phyloP scores from a whole-genome alignment of 2,888 invertebrate genomes.

The Polyommatus iphigenia region DNA sequence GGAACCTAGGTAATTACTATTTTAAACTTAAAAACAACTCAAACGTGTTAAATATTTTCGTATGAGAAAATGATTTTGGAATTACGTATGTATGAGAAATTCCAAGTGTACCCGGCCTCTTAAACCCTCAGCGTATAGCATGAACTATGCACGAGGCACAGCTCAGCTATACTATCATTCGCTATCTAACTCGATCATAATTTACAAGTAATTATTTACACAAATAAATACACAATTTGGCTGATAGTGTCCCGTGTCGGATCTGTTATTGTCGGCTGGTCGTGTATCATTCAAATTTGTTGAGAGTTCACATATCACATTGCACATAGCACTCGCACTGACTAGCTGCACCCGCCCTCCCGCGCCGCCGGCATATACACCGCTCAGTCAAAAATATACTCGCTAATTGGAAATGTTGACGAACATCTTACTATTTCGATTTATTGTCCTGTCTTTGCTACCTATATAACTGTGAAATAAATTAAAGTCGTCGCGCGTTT shows the following conservation, averaged over 20 bases:
- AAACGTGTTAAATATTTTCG: too few species aligned
- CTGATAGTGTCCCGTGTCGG: slow-evolving; percentile 45
- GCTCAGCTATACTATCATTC: slow-evolving; percentile 53
- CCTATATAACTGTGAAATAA: slow-evolving; percentile 26
- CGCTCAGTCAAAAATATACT: slow-evolving; percentile 13
- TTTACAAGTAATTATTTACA: slow-evolving; percentile 72
- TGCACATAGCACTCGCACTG: slow-evolving; percentile 50
- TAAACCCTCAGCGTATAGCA: not conserved
- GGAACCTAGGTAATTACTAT: too few species aligned
- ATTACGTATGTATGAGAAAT: too few species aligned
- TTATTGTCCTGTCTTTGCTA: slow-evolving; percentile 22
- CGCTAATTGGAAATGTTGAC: not conserved
- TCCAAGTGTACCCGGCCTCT: too few species aligned
- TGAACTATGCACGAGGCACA: slow-evolving; percentile 37
- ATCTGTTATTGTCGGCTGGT: slow-evolving; percentile 35
- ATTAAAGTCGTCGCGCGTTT: slow-evolving; percentile 23
- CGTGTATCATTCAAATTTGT: slow-evolving; percentile 50
- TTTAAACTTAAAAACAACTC: too few species aligned
- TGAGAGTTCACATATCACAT: slow-evolving; percentile 46
- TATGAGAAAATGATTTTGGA: too few species aligned
- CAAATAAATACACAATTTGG: slow-evolving; percentile 75
- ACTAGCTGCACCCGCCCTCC: slow-evolving; percentile 58
- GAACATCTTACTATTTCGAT: not conserved
- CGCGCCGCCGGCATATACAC: slow-evolving; percentile 10
- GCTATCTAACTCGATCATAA: slow-evolving; percentile 69